Base-by-base conservation (phyloP, 2,797 vertebrate genomes). In the Sebastes taczanowskii region DNA sequence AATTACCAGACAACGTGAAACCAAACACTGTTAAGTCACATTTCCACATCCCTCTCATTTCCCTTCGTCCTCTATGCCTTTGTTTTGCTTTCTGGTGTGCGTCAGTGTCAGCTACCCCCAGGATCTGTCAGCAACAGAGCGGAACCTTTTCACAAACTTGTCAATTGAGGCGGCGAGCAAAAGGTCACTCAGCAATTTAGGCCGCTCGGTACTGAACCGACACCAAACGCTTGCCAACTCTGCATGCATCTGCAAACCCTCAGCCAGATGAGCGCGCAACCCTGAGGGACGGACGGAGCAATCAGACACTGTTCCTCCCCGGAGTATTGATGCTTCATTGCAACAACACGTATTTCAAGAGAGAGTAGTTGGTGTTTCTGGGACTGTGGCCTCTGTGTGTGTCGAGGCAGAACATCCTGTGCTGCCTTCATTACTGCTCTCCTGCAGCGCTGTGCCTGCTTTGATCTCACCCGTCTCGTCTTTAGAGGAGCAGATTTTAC, bases 111-210 rank as follows among this genome's bases (percentile, higher is more conserved):
- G 68, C 32, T 58, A 65, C 81, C 73, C 34, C 42, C 5, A 3
- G 27, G 56, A 69, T 66, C 77, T 34, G 78, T 80, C 86, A 81
- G 85, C 68, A 62, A 71, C 70, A 71, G 71, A 78, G 72, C 72
- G 5, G 76, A 84, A 86, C 83, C 84, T 90, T 89, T 93, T 89
- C 86, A 89, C 72, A 80, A 81, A 83, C 78, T 85, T 81, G 81
- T 90, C 90, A 90, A 82, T 88, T 78, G 69, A 69, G 58, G 27
- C 61, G 46, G 49, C 11, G 8, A 77, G 38, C 66, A 46, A 93
- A 94, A 94, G 92, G 91, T 94, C 90, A 86, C 77, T n/a, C 74
- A 13, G 78, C 58, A 70, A 83, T 88, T 74, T 74, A 64, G 74
- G 38, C 70, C 3, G 60, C 32, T 58, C 10, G 7, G 59, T 34